Base-by-base conservation (phyloP, 2,888 invertebrate genomes). In the Drosophila melanosoma region DNA sequence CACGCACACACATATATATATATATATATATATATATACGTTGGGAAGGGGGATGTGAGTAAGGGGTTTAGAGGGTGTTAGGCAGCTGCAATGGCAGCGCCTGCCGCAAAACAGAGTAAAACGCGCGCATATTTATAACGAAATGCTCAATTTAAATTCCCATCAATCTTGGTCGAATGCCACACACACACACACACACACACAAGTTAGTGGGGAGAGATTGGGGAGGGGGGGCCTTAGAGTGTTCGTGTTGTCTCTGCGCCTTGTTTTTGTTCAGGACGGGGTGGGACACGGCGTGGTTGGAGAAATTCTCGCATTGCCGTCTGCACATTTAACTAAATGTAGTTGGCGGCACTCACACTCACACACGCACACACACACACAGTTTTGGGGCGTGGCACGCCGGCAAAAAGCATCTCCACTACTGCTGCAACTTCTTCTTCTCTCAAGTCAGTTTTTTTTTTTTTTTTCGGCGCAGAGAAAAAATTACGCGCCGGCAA, bases 91-190 rank as follows among this genome's bases (percentile, higher is more conserved):
- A 58, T 68, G 70, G 49, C 57, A 64, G 71, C 74, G 75, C 70
- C 73, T 77, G 82, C 87, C 83, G 75, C 82, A 84, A 81, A 87
- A 88, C 81, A 82, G 81, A 86, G 90, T 90, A 75, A 88, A 86
- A 81, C 81, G 89, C 87, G 87, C 81, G 82, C 88, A 88, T 89
- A 89, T 89, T 89, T 90, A 90, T 90, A 89, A 87, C 90, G 88
- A 90, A 89, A 87, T 87, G 86, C 88, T 90, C 87, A 90, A 90
- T 90, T 90, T 90, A 91, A 91, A 90, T 91, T 90, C 91, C 84
- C 90, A 89, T 90, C 90, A 89, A 89, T 90, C 87, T 82, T 89
- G 82, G 83, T 87, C 69, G 80, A 88, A 81, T 81, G 74, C 79
- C 74, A 76, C 76, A 75, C 70, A 75, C 59, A 71, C 58, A 69